phyloP scores from a whole-genome alignment of 1,140 invertebrate genomes.

The Aphidius gifuensis region DNA sequence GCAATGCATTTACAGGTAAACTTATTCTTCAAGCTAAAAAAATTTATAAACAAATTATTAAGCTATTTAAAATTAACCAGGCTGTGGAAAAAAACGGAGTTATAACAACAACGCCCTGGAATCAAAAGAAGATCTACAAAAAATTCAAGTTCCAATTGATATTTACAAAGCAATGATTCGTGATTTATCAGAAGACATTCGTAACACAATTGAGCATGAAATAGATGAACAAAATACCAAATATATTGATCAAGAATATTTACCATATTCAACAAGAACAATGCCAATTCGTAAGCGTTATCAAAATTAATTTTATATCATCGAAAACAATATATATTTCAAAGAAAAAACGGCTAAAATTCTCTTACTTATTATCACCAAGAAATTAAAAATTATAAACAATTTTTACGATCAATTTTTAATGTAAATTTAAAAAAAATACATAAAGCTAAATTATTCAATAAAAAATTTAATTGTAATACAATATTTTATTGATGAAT shows the following conservation, averaged over 20 bases:
- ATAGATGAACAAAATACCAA: background rate
- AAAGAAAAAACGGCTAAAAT: too few relatives aligned
- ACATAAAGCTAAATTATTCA: too few relatives aligned
- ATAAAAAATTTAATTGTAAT: too few relatives aligned
- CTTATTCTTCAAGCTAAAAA: conserved; percentile 3
- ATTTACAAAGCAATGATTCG: conserved; percentile 32
- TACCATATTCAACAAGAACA: conserved; percentile 8
- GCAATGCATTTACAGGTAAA: conserved; percentile 43
- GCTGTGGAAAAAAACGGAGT: conserved; percentile 40
- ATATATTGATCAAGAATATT: conserved; percentile 18
- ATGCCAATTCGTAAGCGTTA: conserved; percentile 21
- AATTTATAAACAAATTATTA: too few relatives aligned
- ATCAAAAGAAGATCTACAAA: conserved; percentile 15
- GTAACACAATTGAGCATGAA: conserved; percentile 22
- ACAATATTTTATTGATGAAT: too few relatives aligned
- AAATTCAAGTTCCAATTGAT: conserved; percentile 30
- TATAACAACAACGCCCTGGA: conserved; percentile 19
- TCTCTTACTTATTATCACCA: too few relatives aligned
- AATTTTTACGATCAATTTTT: too few relatives aligned
- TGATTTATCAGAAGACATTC: conserved; percentile 27
- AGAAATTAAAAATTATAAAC: too few relatives aligned
- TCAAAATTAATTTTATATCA: conserved; percentile 23
- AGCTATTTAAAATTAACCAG: conserved; percentile 22
- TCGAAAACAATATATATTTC: too few relatives aligned
- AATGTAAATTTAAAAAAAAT: too few relatives aligned